Percentiles rank a stretch among this genome's conserved stretches.
Conservation (phyloP, 2,797 vertebrate genomes). For the Neoniphon sammara region DNA sequence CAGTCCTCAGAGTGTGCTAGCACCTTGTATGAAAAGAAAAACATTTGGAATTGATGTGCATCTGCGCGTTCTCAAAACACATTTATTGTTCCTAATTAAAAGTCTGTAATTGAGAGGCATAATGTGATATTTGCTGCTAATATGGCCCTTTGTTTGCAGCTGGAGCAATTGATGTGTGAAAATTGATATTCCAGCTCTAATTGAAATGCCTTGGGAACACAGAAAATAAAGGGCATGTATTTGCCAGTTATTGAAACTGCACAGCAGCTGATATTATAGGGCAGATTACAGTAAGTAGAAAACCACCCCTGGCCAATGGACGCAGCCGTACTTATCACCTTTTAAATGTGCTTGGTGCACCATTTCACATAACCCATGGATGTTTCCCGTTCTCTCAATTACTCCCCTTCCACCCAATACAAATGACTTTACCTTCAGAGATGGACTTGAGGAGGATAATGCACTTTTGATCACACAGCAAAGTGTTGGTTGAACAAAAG, state of each 20-base stretch:
- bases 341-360: conserved; percentile 7
- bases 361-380: conserved; percentile 18
- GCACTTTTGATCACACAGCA: conserved; percentile 12
- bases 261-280: conserved; percentile 21
- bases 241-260: conserved; percentile 39
- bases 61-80: conserved; percentile 40
- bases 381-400: conserved; percentile 18
- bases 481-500: conserved; percentile 7
- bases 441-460: conserved; percentile 17
- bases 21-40: conserved; percentile 2
- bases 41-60: conserved; percentile 25
- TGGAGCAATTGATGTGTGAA: conserved; percentile 56
- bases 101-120: conserved; percentile 46
- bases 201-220: conserved; percentile 50
- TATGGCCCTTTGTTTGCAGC: conserved; percentile 55
- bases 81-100: conserved; percentile 61
- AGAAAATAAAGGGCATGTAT: conserved; percentile 26
- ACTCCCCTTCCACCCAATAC: not conserved
- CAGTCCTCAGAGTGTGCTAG: not conserved
- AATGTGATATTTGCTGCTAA: conserved; percentile 55
- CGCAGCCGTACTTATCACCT: not conserved
- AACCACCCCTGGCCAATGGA: not conserved
- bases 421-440: conserved; percentile 4
- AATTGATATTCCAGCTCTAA: conserved; percentile 45
- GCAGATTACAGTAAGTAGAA: conserved; percentile 36